Evolutionary conservation across 2,113 vertebrate species (phyloP).

Genomic region (Syngnathus floridae): DNA sequence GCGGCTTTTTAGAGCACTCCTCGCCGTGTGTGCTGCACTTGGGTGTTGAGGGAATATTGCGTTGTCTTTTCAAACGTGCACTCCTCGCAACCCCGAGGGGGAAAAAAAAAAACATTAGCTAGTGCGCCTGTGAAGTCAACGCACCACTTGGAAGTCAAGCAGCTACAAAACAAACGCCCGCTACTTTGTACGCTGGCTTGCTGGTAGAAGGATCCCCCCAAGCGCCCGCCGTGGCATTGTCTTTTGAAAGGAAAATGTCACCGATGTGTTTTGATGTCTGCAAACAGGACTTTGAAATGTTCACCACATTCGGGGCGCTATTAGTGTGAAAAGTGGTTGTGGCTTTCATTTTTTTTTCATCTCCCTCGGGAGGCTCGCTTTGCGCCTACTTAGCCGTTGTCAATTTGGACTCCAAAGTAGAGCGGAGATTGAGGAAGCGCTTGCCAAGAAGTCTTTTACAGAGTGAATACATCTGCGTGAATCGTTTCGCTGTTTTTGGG

Average conservation of each 20-base stretch:
- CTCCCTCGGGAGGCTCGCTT: conserved; percentile 5
- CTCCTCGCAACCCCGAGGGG: conserved; percentile 12
- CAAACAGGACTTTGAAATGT: conserved; percentile 42
- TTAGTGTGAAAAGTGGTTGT: conserved; percentile 29
- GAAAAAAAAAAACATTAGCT: conserved; percentile 10
- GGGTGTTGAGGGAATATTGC: conserved; percentile 28
- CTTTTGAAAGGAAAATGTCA: conserved; percentile 52
- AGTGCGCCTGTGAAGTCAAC: conserved; percentile 35
- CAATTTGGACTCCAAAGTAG: too few species aligned
- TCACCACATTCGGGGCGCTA: conserved; percentile 43
- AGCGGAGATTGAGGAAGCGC: too few species aligned
- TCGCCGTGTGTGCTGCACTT: not conserved
- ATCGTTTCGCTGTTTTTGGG: not conserved
- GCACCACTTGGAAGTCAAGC: conserved; percentile 37
- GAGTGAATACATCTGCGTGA: too few species aligned
- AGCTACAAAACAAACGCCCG: conserved; percentile 8
- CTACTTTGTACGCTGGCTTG: conserved; percentile 52
- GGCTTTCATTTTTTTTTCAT: conserved; percentile 30
- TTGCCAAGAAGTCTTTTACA: too few species aligned
- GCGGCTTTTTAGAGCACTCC: not conserved
- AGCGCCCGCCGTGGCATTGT: conserved; percentile 47
- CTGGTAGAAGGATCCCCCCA: conserved; percentile 51
- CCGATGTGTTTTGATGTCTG: conserved; percentile 37
- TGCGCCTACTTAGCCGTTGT: not conserved
- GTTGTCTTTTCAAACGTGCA: conserved; percentile 28